Evolutionary conservation across 2,113 vertebrate genomes (phyloP).

Genomic region (Aplodontia rufa): DNA sequence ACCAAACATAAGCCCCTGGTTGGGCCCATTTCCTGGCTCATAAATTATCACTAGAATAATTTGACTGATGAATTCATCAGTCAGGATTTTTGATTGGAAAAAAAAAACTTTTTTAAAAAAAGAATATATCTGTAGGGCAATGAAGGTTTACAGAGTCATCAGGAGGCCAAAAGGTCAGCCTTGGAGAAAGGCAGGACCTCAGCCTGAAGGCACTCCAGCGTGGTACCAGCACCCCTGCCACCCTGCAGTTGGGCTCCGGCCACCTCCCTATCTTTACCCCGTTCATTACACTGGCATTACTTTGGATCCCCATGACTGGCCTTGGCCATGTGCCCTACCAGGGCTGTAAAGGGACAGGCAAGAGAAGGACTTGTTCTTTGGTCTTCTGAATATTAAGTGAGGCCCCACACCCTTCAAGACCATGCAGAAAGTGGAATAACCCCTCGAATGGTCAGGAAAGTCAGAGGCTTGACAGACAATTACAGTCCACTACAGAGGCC

Average conservation of each 20-base stretch:
- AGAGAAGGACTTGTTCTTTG: not conserved
- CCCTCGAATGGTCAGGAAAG: not conserved
- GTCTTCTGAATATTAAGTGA: not conserved
- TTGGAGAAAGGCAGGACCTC: not conserved
- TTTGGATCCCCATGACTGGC: too few species aligned
- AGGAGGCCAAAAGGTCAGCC: not conserved
- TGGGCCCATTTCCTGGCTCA: not conserved
- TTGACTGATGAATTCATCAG: not conserved
- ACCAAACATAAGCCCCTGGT: not conserved
- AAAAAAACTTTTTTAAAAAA: not conserved
- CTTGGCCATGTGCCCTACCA: not conserved
- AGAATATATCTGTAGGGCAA: not conserved
- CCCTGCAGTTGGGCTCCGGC: not conserved
- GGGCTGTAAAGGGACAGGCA: not conserved
- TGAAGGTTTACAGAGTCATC: not conserved
- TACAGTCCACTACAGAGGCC: not conserved
- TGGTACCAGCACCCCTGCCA: not conserved
- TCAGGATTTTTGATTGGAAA: not conserved
- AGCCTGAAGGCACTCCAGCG: not conserved
- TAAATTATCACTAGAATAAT: slow-evolving; percentile 21
- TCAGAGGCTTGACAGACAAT: not conserved
- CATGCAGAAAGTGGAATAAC: not conserved
- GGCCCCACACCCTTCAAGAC: not conserved
- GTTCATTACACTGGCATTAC: not conserved
- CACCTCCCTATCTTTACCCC: too few species aligned